Evolutionary conservation across 2,888 invertebrate species (phyloP).

Genomic region (Caenorhabditis japonica): DNA sequence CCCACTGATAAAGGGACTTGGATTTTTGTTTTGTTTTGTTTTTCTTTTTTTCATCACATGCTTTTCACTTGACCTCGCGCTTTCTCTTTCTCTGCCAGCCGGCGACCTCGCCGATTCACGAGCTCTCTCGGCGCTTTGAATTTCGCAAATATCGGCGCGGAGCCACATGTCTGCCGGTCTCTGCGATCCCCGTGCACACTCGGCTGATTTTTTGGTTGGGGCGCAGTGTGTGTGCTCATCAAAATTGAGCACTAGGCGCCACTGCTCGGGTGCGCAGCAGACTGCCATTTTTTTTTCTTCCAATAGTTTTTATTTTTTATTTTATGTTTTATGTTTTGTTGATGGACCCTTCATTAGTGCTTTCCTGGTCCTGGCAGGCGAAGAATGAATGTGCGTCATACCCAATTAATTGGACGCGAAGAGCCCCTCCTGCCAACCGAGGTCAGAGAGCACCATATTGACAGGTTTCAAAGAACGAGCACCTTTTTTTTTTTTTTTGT

Average conservation of each 20-base stretch:
- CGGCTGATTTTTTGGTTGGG: constrained; percentile 37
- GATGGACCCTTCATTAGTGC: too few species aligned
- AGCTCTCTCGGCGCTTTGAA: constrained; percentile 10
- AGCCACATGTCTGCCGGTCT: constrained; percentile 22
- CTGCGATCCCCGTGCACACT: constrained; percentile 12
- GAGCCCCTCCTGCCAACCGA: too few species aligned
- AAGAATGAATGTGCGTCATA: too few species aligned
- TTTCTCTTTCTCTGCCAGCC: constrained; percentile 10
- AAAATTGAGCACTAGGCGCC: constrained; percentile 38
- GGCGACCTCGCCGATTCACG: constrained; percentile 2
- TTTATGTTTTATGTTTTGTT: too few species aligned
- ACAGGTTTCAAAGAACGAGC: constrained; percentile 18
- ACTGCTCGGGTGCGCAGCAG: constrained; percentile 24
- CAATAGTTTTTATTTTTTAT: too few species aligned
- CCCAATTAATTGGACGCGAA: too few species aligned
- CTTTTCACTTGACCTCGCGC: constrained; percentile 2
- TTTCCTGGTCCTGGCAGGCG: too few species aligned
- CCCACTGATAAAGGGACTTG: background rate
- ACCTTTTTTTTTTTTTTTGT: background rate
- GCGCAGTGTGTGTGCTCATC: constrained; percentile 46
- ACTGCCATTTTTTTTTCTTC: background rate
- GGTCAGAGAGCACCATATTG: too few species aligned
- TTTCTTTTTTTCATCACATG: too few species aligned
- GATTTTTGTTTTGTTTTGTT: too few species aligned
- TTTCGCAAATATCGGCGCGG: constrained; percentile 37